A percentile compares a stretch with the other conserved stretches of the same genome.
phyloP scores from a whole-genome alignment of 2,113 vertebrate species.

The Dasypus novemcinctus region DNA sequence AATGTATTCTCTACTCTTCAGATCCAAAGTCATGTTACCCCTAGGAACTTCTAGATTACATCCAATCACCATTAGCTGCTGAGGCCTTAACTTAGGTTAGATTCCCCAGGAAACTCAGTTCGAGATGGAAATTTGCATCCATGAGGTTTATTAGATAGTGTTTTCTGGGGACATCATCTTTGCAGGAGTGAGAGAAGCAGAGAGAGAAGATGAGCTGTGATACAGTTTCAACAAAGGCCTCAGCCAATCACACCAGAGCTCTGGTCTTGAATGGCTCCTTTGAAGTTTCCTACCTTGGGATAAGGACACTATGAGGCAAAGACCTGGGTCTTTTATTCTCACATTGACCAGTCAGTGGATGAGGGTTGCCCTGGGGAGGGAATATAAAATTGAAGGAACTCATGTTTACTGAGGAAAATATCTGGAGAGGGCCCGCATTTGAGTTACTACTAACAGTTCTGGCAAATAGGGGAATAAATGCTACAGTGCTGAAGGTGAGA shows the following conservation, averaged over 20 bases:
- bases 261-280: background rate
- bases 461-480: background rate
- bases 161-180: background rate
- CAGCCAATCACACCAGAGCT: too few species aligned
- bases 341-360: background rate
- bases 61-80: background rate
- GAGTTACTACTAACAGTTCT: background rate
- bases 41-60: background rate
- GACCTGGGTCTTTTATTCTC: background rate
- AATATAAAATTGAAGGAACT: background rate
- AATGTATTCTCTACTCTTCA: background rate
- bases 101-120: background rate
- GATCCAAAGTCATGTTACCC: background rate
- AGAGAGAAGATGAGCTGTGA: background rate
- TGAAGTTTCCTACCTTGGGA: background rate
- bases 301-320: background rate
- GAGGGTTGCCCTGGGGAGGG: background rate
- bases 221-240: background rate
- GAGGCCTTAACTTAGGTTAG: background rate
- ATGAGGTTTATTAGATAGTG: background rate
- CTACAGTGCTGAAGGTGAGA: background rate
- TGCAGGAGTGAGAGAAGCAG: background rate
- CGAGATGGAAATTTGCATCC: background rate
- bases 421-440: background rate
- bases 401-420: background rate